A percentile compares a stretch with the other conserved stretches of the same genome.
Conservation (phyloP, 2,888 invertebrate genomes). For the Mythimna impura region DNA sequence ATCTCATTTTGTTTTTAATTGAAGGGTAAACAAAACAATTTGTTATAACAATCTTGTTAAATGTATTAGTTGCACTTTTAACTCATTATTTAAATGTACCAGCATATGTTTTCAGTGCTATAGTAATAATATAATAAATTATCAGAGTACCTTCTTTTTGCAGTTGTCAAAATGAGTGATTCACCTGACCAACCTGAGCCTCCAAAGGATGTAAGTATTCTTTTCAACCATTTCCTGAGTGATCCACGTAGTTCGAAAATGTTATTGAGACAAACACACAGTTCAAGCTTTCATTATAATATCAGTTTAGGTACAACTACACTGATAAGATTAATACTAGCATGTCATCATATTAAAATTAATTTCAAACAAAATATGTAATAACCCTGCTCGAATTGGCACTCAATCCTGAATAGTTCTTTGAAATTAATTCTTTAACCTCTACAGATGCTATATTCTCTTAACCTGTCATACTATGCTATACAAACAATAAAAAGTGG, state of each 20-base stretch:
- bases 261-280: neutral
- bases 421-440: neutral
- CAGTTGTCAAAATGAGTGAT: slow-evolving; percentile 81
- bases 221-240: neutral
- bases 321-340: slow-evolving; percentile 4
- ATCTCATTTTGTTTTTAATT: slow-evolving; percentile 45
- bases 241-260: neutral
- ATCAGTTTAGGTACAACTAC: neutral
- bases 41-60: slow-evolving; percentile 3
- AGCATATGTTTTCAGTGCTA: slow-evolving; percentile 3
- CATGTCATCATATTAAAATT: neutral
- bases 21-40: slow-evolving; percentile 73
- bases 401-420: neutral
- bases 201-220: slow-evolving; percentile 81
- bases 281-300: neutral
- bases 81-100: neutral
- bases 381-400: neutral
- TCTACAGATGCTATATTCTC: neutral
- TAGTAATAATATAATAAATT: neutral
- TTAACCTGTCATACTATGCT: neutral
- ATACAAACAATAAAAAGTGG: no score
- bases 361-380: neutral
- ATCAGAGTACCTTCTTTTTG: slow-evolving; percentile 32
- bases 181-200: slow-evolving; percentile 85
- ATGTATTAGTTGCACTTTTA: slow-evolving; percentile 18